Conservation (phyloP, 2,888 invertebrate species). For the Neoaliturus tenellus region DNA sequence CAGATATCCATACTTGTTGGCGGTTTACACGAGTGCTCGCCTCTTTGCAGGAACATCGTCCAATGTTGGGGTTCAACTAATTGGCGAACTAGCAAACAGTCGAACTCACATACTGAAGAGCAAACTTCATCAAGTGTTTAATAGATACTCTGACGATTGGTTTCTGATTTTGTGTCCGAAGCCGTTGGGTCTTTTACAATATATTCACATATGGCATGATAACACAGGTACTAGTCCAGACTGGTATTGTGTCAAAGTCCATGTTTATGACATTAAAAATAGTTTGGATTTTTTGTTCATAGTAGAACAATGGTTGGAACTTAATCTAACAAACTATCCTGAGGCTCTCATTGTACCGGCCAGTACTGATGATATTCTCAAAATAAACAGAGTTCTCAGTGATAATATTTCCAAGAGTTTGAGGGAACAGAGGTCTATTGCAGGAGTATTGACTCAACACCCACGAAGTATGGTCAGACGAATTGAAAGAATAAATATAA, state of each 20-base stretch:
- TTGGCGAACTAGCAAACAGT: conserved; percentile 58
- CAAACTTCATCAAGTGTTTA: conserved; percentile 40
- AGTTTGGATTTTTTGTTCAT: neutral
- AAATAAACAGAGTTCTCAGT: neutral
- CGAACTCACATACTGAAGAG: conserved; percentile 59
- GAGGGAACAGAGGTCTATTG: neutral
- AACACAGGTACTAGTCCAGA: conserved; percentile 48
- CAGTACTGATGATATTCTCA: neutral
- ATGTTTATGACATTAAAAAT: conserved; percentile 1
- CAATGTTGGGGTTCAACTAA: conserved; percentile 64
- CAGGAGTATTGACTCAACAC: neutral
- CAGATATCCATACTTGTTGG: conserved; percentile 63
- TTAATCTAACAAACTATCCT: neutral
- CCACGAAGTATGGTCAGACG: neutral
- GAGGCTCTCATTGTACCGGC: neutral
- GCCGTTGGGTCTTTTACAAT: conserved; percentile 44
- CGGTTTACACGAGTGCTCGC: conserved; percentile 64
- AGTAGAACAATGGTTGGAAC: neutral
- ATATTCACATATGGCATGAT: conserved; percentile 57
- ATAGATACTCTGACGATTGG: conserved; percentile 54
- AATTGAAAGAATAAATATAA: neutral
- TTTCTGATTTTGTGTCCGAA: conserved; percentile 49
- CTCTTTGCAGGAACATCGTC: conserved; percentile 64
- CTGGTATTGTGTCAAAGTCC: conserved; percentile 48
- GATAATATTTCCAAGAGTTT: neutral